Percentiles rank a stretch among this genome's conserved stretches.
These are phyloP conservation scores for Chaenocephalus aceratus DNA, from an alignment of 2,113 vertebrate species.

Conservation along the genomic window DNA sequence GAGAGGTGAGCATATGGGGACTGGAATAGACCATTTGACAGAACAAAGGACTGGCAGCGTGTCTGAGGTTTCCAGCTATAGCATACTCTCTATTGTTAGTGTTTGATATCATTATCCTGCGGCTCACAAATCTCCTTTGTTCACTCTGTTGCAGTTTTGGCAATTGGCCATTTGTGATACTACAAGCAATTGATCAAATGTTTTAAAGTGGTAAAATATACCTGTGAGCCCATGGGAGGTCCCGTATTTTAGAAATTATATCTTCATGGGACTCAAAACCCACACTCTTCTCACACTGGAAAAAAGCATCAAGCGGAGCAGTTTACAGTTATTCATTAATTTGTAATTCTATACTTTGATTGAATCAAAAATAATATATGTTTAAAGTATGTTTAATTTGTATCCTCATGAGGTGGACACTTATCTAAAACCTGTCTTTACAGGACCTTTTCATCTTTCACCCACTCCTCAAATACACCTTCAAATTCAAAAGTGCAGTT, in stretches of 20 bases:
- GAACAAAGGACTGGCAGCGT: slow-evolving; percentile 71
- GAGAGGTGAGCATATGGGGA: slow-evolving; percentile 80
- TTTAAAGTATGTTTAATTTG: too few relatives aligned
- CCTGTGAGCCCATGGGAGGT: background rate
- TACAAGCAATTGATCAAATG: slow-evolving; percentile 43
- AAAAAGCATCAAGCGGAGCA: too few relatives aligned
- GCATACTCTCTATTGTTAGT: slow-evolving; percentile 64
- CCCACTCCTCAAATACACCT: background rate
- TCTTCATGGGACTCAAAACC: slow-evolving; percentile 24
- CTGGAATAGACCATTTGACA: slow-evolving; percentile 66
- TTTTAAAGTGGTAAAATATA: slow-evolving; percentile 6
- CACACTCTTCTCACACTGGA: background rate
- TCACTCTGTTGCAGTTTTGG: slow-evolving; percentile 24
- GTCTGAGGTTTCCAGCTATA: slow-evolving; percentile 54
- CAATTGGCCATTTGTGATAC: slow-evolving; percentile 30
- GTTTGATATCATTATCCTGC: slow-evolving; percentile 66
- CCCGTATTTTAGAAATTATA: slow-evolving; percentile 33
- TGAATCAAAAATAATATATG: too few relatives aligned
- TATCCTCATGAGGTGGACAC: background rate
- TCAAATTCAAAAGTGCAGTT: background rate
- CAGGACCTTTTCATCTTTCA: background rate
- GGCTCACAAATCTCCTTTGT: slow-evolving; percentile 52
- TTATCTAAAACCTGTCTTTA: background rate
- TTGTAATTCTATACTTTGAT: background rate
- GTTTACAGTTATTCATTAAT: background rate